Evolutionary conservation across 2,113 vertebrate genomes (phyloP).

Genomic region (Prochilodus magdalenae): DNA sequence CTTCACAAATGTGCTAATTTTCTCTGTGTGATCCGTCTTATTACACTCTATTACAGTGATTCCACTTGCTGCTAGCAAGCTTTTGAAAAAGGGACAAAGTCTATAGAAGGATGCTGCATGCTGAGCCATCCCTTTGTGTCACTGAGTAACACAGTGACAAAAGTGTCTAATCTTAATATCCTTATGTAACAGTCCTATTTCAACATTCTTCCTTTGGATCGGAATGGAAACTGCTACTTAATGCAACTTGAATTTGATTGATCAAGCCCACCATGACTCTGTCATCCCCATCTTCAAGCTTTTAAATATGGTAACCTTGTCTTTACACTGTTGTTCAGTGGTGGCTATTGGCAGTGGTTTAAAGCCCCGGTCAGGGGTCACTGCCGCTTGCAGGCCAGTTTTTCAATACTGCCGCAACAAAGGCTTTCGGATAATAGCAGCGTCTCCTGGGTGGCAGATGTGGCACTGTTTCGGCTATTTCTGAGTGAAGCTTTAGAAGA

Average conservation of each 20-base stretch:
- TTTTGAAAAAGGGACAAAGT: background rate
- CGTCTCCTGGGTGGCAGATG: background rate
- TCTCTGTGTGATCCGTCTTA: background rate
- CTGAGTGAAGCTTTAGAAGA: background rate
- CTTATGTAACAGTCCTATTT: background rate
- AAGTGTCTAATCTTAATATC: background rate
- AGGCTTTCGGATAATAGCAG: background rate
- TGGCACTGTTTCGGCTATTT: background rate
- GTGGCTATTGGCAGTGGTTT: background rate
- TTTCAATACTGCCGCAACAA: background rate
- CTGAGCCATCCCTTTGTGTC: background rate
- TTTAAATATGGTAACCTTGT: background rate
- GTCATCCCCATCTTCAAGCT: background rate
- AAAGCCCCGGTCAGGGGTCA: background rate
- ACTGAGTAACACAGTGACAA: background rate
- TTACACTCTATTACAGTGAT: background rate
- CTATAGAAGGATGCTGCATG: background rate
- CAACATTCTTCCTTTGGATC: background rate
- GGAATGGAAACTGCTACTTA: background rate
- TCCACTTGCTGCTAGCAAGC: constrained; percentile 7
- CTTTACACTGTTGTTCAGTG: background rate
- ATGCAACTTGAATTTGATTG: background rate
- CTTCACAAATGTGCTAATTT: background rate
- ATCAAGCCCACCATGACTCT: background rate
- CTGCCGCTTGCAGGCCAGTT: background rate